Conservation (phyloP, 1,140 invertebrate genomes). For the Varroa destructor region DNA sequence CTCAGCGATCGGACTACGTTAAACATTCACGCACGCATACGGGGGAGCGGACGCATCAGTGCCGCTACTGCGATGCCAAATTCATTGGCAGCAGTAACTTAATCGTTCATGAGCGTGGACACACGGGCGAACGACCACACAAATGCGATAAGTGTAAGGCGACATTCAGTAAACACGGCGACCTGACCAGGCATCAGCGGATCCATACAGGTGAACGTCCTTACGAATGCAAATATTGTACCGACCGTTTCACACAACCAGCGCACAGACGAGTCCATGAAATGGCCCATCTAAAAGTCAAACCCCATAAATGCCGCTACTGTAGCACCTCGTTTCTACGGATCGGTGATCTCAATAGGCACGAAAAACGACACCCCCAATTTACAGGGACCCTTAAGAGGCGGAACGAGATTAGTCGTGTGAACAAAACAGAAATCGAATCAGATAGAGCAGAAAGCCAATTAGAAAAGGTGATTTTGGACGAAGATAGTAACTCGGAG, state of each 20-base stretch:
- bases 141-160: too few relatives aligned
- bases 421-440: too few relatives aligned
- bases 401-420: too few relatives aligned
- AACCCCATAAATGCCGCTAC: conserved; percentile 33
- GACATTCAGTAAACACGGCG: too few relatives aligned
- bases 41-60: conserved; percentile 34
- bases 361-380: conserved; percentile 30
- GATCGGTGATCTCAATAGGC: conserved; percentile 36
- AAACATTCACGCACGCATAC: conserved; percentile 37
- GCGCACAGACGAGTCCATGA: conserved; percentile 54
- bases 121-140: too few relatives aligned
- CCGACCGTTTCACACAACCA: conserved; percentile 55
- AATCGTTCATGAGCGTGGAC: too few relatives aligned
- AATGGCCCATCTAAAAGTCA: conserved; percentile 35
- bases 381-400: too few relatives aligned
- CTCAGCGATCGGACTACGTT: conserved; percentile 34
- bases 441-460: too few relatives aligned
- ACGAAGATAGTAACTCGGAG: too few relatives aligned
- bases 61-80: conserved; percentile 22
- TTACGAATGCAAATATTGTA: conserved; percentile 57
- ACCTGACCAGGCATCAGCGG: too few relatives aligned
- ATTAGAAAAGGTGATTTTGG: too few relatives aligned
- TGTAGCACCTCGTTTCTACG: conserved; percentile 34
- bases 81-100: too few relatives aligned
- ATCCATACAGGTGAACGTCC: conserved; percentile 30